phyloP scores from a whole-genome alignment of 2,888 invertebrate species.

The Mellilla xanthometata region DNA sequence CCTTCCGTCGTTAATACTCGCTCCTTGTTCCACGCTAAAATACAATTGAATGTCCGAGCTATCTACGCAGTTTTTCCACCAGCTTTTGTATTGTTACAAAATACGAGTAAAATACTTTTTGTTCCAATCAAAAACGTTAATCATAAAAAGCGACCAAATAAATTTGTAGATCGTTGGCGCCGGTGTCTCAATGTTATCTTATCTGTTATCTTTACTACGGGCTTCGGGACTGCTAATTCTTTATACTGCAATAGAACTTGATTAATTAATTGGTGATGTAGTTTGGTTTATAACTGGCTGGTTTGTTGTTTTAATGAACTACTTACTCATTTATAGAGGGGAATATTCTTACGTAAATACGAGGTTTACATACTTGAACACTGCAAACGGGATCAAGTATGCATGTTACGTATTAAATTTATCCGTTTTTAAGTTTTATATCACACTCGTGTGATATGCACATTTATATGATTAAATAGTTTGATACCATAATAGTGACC shows the following conservation, averaged over 20 bases:
- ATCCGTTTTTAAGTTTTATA: too few relatives aligned
- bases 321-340: neutral
- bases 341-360: too few relatives aligned
- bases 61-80: conserved; percentile 24
- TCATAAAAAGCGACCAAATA: conserved; percentile 26
- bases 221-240: conserved; percentile 36
- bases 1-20: neutral
- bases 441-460: too few relatives aligned
- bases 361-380: too few relatives aligned
- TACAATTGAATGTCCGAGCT: conserved; percentile 63
- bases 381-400: too few relatives aligned
- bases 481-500: too few relatives aligned
- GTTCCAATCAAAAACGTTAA: conserved; percentile 12
- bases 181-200: conserved; percentile 36
- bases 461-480: too few relatives aligned
- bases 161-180: conserved; percentile 34
- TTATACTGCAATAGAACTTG: conserved; percentile 30
- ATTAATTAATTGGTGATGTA: conserved; percentile 31
- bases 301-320: conserved; percentile 14
- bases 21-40: conserved; percentile 32
- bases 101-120: neutral
- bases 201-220: conserved; percentile 36
- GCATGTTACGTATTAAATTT: too few relatives aligned
- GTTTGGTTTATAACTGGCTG: conserved; percentile 20
- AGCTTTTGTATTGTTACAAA: conserved; percentile 4